phyloP scores from a whole-genome alignment of 2,888 invertebrate species.

The Nudaria mundana region DNA sequence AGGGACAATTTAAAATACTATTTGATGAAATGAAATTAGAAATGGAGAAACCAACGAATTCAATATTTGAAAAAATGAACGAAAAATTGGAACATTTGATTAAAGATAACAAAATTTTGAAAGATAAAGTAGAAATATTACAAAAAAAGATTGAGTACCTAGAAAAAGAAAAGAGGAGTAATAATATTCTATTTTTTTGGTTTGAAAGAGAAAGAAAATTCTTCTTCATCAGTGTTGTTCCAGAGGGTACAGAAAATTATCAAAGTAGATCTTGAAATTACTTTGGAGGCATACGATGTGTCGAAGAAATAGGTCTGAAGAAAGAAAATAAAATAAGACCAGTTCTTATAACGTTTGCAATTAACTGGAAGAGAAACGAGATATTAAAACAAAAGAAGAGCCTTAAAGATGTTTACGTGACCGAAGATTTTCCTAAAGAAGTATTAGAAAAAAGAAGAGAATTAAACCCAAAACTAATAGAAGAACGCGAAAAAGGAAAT shows the following conservation, averaged over 20 bases:
- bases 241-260: background rate
- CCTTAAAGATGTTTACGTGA: too few species aligned
- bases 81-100: background rate
- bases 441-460: constrained; percentile 5
- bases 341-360: too few species aligned
- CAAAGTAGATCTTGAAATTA: background rate
- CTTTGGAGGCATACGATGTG: background rate
- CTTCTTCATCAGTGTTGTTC: background rate
- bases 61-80: constrained; percentile 4
- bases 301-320: too few species aligned
- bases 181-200: background rate
- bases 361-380: too few species aligned
- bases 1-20: background rate
- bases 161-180: background rate
- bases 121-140: constrained; percentile 1
- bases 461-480: constrained; percentile 5
- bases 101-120: background rate
- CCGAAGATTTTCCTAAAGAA: constrained; percentile 1
- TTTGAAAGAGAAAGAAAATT: background rate
- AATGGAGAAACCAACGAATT: constrained; percentile 1
- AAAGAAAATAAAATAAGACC: too few species aligned
- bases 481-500: constrained; percentile 7
- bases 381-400: too few species aligned
- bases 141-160: background rate
- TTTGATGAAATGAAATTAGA: background rate